Evolutionary conservation across 2,797 vertebrate species (phyloP), one percentile per base, ranked within the genome.

Genomic region (Acestrorhynchus altus): DNA sequence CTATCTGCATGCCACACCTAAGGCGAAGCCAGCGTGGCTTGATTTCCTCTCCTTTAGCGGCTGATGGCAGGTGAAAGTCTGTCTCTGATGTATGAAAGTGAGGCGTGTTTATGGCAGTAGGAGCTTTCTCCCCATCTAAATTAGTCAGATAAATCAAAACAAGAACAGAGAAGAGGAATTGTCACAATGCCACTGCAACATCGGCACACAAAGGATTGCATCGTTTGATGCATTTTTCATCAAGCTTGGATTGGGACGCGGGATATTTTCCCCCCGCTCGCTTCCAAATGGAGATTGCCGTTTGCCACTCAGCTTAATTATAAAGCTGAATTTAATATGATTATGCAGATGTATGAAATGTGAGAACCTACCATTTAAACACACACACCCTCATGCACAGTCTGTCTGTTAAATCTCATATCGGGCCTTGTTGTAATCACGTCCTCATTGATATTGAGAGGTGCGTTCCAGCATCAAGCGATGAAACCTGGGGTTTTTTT

Each of bases 71-170:
- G 72, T 78, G 66, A 86, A 54, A 74, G 22, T 66, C 74, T 72
- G 77, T 67, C 40, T 76, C 56, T 72, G 60, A 69, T 84, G 76
- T 83, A 77, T 78, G 51, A 85, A 79, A 78, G 61, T 22, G 35
- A 42, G 60, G 4, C 57, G 66, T 80, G 75, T 85, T 84, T 77
- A 79, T 77, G 82, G 74, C 74, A 60, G 61, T 28, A 56, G 68
- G 63, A 70, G 49, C 78, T 57, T 49, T 46, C 66, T 74, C 15
- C 15, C 57, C 11, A 44, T 54, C 65, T 68, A 67, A 81, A 85
- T 85, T 84, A 78, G 78, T 47, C 18, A 26, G 74, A 81, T 83
- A 86, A 78, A 85, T 85, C 78, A 82, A 81, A 72, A 74, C 42
- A 47, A 61, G 47, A 80, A 67, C 66, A 66, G 47, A 78, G 56